Evolutionary conservation across 2,797 vertebrate genomes (phyloP).

Genomic region (Anas georgica): DNA sequence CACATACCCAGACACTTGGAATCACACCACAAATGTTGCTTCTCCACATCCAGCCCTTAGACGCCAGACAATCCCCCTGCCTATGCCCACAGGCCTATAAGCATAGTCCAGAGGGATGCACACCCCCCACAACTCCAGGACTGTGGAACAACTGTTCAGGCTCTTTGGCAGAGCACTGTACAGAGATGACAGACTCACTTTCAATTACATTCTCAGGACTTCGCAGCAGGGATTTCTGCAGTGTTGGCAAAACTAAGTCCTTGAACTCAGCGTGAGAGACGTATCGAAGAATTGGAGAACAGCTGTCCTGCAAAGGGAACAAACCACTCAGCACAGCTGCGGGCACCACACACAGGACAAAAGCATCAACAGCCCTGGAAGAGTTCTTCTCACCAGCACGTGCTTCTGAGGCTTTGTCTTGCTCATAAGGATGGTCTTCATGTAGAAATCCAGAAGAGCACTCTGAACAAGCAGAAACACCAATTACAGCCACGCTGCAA

Average conservation of each 20-base stretch:
- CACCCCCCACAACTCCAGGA: background rate
- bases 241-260: conserved; percentile 87
- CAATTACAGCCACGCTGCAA: background rate
- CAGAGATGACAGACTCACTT: conserved; percentile 81
- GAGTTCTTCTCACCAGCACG: conserved; percentile 80
- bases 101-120: background rate
- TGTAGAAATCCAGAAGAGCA: conserved; percentile 90
- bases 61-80: background rate
- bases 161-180: background rate
- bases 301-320: conserved; percentile 83
- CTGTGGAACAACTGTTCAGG: background rate
- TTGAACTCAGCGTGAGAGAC: conserved; percentile 92
- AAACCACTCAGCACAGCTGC: background rate
- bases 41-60: background rate
- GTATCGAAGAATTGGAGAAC: conserved; percentile 87
- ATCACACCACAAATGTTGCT: background rate
- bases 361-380: background rate
- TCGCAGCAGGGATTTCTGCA: conserved; percentile 94
- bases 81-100: background rate
- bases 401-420: conserved; percentile 91
- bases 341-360: background rate
- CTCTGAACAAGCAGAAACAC: conserved; percentile 76
- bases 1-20: background rate
- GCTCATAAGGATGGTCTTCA: conserved; percentile 94
- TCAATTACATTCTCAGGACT: conserved; percentile 95